Base-by-base conservation (phyloP, 2,888 invertebrate species). In the Clitarchus hookeri region DNA sequence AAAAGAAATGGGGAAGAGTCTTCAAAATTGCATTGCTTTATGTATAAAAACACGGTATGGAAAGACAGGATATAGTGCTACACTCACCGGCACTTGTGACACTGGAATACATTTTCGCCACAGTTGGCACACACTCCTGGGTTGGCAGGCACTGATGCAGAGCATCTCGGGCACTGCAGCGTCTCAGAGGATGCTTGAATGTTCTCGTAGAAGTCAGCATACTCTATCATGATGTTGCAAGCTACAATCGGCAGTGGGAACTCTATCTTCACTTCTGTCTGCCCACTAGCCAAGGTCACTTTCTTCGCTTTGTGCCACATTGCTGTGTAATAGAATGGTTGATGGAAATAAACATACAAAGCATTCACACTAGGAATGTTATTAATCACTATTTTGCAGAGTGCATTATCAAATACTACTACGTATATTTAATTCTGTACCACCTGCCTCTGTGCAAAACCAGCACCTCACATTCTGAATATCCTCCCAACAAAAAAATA, bases 41-140 rank as follows among this genome's bases (percentile, higher is more conserved):
- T 19, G 26, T 25, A 25, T 44, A 48, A 36, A 36, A 36, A 36
- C 36, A 36, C 36, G 4, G 4, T 3, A 36, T 36, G 36, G 36
- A 36, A 36, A 36, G 36, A 44, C 23, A 16, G 44, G 23, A 36
- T 36, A 4, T 36, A 36, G 36, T 26, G 44, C 19, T 12, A 27
- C 25, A 91, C 92, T 89, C 89, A 95, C 95, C 96, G 95, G 92
- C 99, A 99, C 92, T 99, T 99, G 93, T 99, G 98, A 90, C 99
- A 99, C 90, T 99, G 99, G 93, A 98, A 99, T 0, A 99, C 99
- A 91, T 99, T 99, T 91, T 99, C 99, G 0, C 99, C 99, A 90
- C 98, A 98, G 91, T 98, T 98, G 0, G 96, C 97, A 91, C 99
- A 99, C 0, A 99, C 98, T 0, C 99, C 99, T 0, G 99, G 99